Evolutionary conservation across 2,888 invertebrate genomes (phyloP).

Genomic region (Oasisia sp.): DNA sequence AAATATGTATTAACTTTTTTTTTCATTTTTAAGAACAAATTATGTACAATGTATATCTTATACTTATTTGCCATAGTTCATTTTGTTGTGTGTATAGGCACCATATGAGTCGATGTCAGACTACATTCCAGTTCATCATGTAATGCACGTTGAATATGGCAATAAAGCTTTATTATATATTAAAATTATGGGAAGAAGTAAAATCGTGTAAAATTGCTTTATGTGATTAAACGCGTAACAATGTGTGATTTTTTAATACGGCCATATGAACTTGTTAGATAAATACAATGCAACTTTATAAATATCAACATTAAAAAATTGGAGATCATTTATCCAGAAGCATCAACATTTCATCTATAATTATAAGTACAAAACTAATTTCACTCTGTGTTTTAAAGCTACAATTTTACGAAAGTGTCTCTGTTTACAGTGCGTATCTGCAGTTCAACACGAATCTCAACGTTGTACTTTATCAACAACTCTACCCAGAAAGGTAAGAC

Average conservation of each 20-base stretch:
- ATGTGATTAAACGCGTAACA: background rate
- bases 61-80: too few species aligned
- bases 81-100: too few species aligned
- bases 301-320: too few species aligned
- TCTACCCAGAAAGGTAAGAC: conserved; percentile 61
- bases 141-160: too few species aligned
- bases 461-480: conserved; percentile 60
- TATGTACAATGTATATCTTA: too few species aligned
- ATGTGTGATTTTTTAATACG: background rate
- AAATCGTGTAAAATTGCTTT: background rate
- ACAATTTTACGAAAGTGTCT: background rate
- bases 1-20: background rate
- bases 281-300: background rate
- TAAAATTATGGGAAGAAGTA: too few species aligned
- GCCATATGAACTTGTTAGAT: too few species aligned
- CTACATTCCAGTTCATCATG: too few species aligned
- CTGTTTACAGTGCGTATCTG: conserved; percentile 54
- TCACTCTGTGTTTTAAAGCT: background rate
- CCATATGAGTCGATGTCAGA: too few species aligned
- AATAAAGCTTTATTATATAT: too few species aligned
- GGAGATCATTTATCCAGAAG: background rate
- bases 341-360: background rate
- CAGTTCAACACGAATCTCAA: conserved; percentile 61
- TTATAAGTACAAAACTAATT: background rate
- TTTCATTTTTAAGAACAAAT: too few species aligned